phyloP scores from a whole-genome alignment of 1,140 invertebrate species.

The Eumeta japonica region DNA sequence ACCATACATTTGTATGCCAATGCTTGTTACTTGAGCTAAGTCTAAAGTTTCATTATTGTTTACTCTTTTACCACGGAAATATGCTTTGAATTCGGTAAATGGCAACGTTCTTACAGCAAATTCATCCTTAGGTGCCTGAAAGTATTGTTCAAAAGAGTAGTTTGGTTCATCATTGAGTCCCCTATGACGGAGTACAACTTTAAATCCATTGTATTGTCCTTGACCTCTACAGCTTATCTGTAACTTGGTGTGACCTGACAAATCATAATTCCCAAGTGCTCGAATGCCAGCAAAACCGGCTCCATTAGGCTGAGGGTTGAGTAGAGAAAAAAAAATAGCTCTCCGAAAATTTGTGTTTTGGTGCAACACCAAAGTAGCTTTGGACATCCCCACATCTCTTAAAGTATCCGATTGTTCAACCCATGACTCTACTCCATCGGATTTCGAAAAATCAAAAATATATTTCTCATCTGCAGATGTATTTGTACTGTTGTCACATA shows the following conservation, averaged over 20 bases:
- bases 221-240: constrained; percentile 61
- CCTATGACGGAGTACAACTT: constrained; percentile 64
- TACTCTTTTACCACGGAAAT: constrained; percentile 60
- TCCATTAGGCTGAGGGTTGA: constrained; percentile 70
- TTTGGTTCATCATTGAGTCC: constrained; percentile 56
- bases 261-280: constrained; percentile 46
- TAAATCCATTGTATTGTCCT: constrained; percentile 60
- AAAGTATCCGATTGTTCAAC: constrained; percentile 66
- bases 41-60: constrained; percentile 61
- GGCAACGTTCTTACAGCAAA: constrained; percentile 57
- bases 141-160: constrained; percentile 67
- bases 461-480: constrained; percentile 16
- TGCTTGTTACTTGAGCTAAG: constrained; percentile 60
- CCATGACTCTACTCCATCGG: constrained; percentile 52
- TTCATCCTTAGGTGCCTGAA: constrained; percentile 53
- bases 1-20: constrained; percentile 68
- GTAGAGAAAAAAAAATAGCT: constrained; percentile 65
- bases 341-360: constrained; percentile 64
- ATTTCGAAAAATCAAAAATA: constrained; percentile 45
- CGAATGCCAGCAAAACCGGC: constrained; percentile 69
- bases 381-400: constrained; percentile 65
- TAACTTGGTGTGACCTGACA: constrained; percentile 54
- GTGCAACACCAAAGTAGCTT: constrained; percentile 59
- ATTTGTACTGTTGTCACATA: constrained; percentile 9
- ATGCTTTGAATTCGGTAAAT: constrained; percentile 63